Percentiles rank a stretch among this genome's conserved stretches.
These are phyloP conservation scores for Tipula unca DNA, from an alignment of 2,888 invertebrate genomes.

Conservation along the genomic window DNA sequence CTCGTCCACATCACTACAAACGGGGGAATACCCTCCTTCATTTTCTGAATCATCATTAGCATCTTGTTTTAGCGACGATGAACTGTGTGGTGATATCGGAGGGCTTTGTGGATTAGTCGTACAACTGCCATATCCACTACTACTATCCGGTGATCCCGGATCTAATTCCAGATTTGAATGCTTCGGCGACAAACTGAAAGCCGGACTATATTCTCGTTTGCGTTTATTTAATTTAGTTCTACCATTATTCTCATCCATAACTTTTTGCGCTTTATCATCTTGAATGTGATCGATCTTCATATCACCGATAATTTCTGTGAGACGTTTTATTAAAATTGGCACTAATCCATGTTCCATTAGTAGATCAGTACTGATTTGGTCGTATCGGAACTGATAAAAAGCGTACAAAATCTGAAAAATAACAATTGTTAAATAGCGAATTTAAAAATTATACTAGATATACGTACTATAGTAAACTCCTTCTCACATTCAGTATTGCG, in stretches of 20 bases:
- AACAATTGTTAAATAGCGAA: constrained; percentile 16
- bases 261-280: not conserved
- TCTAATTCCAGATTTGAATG: constrained; percentile 31
- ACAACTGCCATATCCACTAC: constrained; percentile 21
- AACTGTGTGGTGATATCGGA: constrained; percentile 18
- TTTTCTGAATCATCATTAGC: constrained; percentile 27
- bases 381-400: constrained; percentile 43
- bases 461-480: constrained; percentile 34
- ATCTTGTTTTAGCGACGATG: constrained; percentile 17
- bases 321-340: constrained; percentile 43
- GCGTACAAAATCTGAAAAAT: constrained; percentile 34
- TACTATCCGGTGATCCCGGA: constrained; percentile 37
- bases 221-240: not conserved
- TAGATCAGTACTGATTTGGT: constrained; percentile 44
- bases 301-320: constrained; percentile 35
- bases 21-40: constrained; percentile 39
- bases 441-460: not conserved
- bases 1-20: constrained; percentile 39
- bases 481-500: constrained; percentile 33
- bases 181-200: constrained; percentile 27
- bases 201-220: not conserved
- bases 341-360: constrained; percentile 49
- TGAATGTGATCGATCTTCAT: constrained; percentile 23
- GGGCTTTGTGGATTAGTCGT: constrained; percentile 19
- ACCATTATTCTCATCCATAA: not conserved